These are phyloP conservation scores for Eudyptes chrysolophus DNA, from an alignment of 2,113 vertebrate species.

Conservation along the genomic window DNA sequence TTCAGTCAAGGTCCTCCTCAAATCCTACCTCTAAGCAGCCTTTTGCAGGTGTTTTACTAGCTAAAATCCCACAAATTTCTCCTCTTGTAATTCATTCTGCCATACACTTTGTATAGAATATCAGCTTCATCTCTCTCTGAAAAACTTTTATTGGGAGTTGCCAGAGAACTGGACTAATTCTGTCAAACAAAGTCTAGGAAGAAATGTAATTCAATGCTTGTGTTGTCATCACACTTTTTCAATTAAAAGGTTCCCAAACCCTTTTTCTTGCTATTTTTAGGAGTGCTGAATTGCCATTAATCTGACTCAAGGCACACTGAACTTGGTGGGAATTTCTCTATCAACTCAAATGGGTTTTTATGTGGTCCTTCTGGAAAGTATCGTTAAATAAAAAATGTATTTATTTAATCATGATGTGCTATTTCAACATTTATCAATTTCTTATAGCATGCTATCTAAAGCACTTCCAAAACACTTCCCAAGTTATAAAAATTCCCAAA, in stretches of 20 bases:
- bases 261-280: neutral
- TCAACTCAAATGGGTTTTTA: neutral
- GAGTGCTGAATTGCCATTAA: neutral
- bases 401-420: neutral
- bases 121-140: neutral
- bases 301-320: neutral
- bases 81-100: neutral
- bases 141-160: neutral
- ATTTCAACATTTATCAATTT: neutral
- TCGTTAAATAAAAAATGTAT: neutral
- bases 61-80: neutral
- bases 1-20: slow-evolving; percentile 2
- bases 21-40: neutral
- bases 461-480: neutral
- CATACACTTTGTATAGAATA: neutral
- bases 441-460: neutral
- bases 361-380: neutral
- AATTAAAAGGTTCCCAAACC: neutral
- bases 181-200: neutral
- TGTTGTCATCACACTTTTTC: neutral
- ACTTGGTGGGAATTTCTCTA: neutral
- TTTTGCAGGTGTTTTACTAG: slow-evolving; percentile 6
- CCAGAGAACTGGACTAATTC: slow-evolving; percentile 1
- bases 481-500: slow-evolving; percentile 1
- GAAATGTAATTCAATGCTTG: neutral